Evolutionary conservation across 2,888 invertebrate species (phyloP), one percentile per base, ranked within the genome.

Genomic region (Myathropa florea): DNA sequence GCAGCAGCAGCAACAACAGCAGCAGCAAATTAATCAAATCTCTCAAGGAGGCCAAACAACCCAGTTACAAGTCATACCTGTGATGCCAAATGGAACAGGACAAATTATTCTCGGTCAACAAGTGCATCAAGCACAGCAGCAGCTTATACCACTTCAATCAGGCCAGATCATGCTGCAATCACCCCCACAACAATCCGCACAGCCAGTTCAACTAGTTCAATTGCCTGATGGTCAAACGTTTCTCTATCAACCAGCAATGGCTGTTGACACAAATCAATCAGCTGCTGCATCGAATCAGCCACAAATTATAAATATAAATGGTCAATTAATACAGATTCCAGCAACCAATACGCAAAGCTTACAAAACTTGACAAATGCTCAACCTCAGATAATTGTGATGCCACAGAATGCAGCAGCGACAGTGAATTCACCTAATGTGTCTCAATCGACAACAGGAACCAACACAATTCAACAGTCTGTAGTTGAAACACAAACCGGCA

Each of bases 171-270:
- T 93, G 92, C 87, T 93, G 26, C 93, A 93, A 85, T 65, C 86
- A 1, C 90, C 90, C 55, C 90, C 91, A 0, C 91, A 91, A 64
- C 92, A 91, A 61, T 64, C 89, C 89, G 87, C 92, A 0, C 91
- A 90, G 57, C 90, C 92, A 1, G 95, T 97, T 53, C 98, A 98
- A 92, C 93, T 98, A 57, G 95, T 98, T 39, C 98, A 98, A 92
- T 96, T 98, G 0, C 95, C 97, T 0, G 98, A 98, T 92, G 98
- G 98, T 0, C 98, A 98, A 93, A 97, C 98, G 0, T 96, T 97
- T 89, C 97, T 97, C 92, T 92, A 92, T 84, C 98, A 98, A 91
- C 97, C 97, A 57, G 81, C 89, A 4, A 83, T 86, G 71, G 61
- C 86, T 12, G 82, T 86, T 7, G 86, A 86, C 9, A 10, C 81